These are phyloP conservation scores for Harpagoxenus sublaevis DNA, from an alignment of 2,888 invertebrate genomes.

Conservation along the genomic window DNA sequence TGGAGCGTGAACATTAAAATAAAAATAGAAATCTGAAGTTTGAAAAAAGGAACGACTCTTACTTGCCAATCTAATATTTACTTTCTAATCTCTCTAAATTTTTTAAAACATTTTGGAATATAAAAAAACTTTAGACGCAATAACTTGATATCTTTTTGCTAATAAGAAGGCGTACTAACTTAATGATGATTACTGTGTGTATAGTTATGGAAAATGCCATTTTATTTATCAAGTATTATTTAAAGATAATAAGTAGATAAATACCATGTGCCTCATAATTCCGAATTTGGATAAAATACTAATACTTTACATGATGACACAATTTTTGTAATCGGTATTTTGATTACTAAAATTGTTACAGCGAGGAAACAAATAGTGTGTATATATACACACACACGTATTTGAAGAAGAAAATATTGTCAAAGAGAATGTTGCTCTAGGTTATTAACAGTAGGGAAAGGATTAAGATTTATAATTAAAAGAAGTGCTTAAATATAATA, in stretches of 20 bases:
- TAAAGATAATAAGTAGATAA: conserved; percentile 39
- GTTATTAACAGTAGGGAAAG: conserved; percentile 47
- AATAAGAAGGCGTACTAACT: conserved; percentile 1
- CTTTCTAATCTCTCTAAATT: neutral
- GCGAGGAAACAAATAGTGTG: neutral
- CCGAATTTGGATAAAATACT: conserved; percentile 25
- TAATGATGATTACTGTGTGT: conserved; percentile 3
- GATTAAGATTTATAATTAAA: conserved; percentile 46
- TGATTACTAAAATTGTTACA: conserved; percentile 23
- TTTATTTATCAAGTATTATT: conserved; percentile 40
- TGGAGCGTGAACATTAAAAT: neutral
- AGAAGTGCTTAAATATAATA: conserved; percentile 40
- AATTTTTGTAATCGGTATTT: conserved; percentile 44
- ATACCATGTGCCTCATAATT: conserved; percentile 46
- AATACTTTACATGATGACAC: conserved; percentile 24
- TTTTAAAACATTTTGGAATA: neutral
- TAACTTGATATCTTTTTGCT: conserved; percentile 13
- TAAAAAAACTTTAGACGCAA: conserved; percentile 14
- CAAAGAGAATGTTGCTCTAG: conserved; percentile 35
- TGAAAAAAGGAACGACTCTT: neutral
- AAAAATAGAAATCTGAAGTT: neutral
- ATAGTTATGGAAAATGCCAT: conserved; percentile 15
- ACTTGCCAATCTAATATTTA: conserved; percentile 10
- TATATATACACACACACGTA: neutral
- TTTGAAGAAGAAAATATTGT: conserved; percentile 28